Conservation (phyloP, 2,888 invertebrate species). For the Acholoe squamosa region DNA sequence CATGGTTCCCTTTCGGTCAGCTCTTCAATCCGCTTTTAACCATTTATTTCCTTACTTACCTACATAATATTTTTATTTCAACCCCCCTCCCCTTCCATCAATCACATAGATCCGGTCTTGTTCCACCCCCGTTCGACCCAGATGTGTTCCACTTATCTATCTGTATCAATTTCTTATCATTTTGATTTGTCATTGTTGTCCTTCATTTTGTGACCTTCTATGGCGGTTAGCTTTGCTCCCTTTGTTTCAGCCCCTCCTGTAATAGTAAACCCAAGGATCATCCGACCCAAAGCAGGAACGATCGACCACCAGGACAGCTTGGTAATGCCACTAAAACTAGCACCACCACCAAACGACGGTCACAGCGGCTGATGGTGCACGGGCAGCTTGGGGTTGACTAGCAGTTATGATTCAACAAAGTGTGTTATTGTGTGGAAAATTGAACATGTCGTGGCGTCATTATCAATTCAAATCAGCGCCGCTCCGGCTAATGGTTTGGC, state of each 20-base stretch:
- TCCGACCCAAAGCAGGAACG: background rate
- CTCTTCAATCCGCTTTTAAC: no score
- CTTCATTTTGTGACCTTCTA: no score
- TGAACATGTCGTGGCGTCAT: slow-evolving; percentile 56
- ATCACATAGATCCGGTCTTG: no score
- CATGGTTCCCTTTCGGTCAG: no score
- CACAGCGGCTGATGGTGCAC: background rate
- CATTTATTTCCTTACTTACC: no score
- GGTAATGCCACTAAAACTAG: background rate
- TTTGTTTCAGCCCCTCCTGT: no score
- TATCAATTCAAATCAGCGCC: slow-evolving; percentile 57
- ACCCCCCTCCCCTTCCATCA: no score
- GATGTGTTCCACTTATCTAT: no score
- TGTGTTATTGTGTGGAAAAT: slow-evolving; percentile 61
- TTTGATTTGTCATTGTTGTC: no score
- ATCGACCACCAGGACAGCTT: background rate
- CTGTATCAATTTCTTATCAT: no score
- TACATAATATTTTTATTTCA: no score
- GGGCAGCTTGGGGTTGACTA: slow-evolving; percentile 7
- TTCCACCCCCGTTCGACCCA: no score
- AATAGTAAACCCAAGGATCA: background rate
- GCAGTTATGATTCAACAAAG: slow-evolving; percentile 60
- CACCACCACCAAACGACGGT: background rate
- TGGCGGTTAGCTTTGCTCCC: background rate
- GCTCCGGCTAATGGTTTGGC: background rate